phyloP scores from a whole-genome alignment of 2,888 invertebrate genomes.

The Camponotus fellah region DNA sequence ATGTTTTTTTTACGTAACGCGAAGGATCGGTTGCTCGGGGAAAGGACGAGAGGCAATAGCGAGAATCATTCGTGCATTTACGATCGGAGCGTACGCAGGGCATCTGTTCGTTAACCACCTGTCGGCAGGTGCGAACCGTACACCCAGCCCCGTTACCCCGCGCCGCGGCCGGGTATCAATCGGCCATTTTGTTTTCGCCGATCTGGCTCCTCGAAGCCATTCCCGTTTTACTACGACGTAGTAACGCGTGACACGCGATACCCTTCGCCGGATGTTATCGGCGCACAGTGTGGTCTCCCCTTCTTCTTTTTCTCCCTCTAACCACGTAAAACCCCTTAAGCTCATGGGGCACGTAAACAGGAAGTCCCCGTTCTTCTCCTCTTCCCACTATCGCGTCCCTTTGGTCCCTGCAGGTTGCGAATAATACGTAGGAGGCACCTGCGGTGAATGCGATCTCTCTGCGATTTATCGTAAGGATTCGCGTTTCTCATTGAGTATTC shows the following conservation, averaged over 20 bases:
- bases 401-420: slow-evolving; percentile 29
- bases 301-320: neutral
- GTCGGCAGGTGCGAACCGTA: slow-evolving; percentile 83
- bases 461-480: neutral
- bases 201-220: slow-evolving; percentile 70
- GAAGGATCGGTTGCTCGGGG: slow-evolving; percentile 16
- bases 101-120: slow-evolving; percentile 83
- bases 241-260: slow-evolving; percentile 67
- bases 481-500: neutral
- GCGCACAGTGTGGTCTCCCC: slow-evolving; percentile 44
- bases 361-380: slow-evolving; percentile 62
- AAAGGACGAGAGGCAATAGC: slow-evolving; percentile 4
- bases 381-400: neutral
- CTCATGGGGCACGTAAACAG: slow-evolving; percentile 73
- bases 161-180: slow-evolving; percentile 76
- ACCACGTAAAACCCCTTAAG: slow-evolving; percentile 63
- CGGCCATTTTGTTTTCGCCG: slow-evolving; percentile 79
- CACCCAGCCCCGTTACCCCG: slow-evolving; percentile 72
- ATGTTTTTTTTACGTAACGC: neutral
- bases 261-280: slow-evolving; percentile 70
- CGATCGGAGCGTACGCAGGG: slow-evolving; percentile 56
- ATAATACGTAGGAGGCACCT: slow-evolving; percentile 53
- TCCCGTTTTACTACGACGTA: slow-evolving; percentile 80
- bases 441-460: slow-evolving; percentile 27
- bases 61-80: slow-evolving; percentile 46